Conservation (phyloP, 2,888 invertebrate species). For the Ichneumoninae sp. region DNA sequence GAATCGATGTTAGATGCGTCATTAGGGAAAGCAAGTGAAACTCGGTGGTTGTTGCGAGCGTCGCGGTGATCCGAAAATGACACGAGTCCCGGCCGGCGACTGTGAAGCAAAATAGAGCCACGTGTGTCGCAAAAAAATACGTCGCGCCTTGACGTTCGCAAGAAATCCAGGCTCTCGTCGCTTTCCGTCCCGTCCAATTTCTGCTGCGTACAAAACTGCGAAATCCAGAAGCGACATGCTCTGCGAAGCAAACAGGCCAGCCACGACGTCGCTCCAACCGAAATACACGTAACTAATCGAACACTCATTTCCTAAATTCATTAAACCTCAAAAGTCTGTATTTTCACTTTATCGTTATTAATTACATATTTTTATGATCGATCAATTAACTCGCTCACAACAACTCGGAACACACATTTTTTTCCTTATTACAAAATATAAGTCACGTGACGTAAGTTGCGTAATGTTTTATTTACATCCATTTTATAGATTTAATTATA, state of each 20-base stretch:
- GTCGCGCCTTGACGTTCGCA: constrained; percentile 19
- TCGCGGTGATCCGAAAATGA: constrained; percentile 34
- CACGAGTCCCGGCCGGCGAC: constrained; percentile 21
- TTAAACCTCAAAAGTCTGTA: background rate
- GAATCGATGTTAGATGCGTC: constrained; percentile 24
- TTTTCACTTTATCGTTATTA: background rate
- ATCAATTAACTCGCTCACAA: background rate
- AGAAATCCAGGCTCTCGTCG: constrained; percentile 19
- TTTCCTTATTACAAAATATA: background rate
- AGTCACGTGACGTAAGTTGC: background rate
- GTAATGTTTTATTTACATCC: background rate
- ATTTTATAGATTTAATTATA: no score
- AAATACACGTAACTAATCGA: constrained; percentile 9
- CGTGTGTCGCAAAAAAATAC: constrained; percentile 15
- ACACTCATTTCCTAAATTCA: constrained; percentile 5
- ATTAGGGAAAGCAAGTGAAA: constrained; percentile 55
- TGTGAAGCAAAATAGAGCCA: background rate
- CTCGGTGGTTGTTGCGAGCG: constrained; percentile 3
- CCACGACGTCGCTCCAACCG: background rate
- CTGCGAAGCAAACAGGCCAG: constrained; percentile 1
- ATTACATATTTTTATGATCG: background rate
- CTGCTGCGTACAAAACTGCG: constrained; percentile 20
- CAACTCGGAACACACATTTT: background rate
- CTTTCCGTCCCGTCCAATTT: constrained; percentile 23
- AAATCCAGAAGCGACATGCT: constrained; percentile 23